Base-by-base conservation (phyloP, 2,797 vertebrate species). In the Knipowitschia caucasica region DNA sequence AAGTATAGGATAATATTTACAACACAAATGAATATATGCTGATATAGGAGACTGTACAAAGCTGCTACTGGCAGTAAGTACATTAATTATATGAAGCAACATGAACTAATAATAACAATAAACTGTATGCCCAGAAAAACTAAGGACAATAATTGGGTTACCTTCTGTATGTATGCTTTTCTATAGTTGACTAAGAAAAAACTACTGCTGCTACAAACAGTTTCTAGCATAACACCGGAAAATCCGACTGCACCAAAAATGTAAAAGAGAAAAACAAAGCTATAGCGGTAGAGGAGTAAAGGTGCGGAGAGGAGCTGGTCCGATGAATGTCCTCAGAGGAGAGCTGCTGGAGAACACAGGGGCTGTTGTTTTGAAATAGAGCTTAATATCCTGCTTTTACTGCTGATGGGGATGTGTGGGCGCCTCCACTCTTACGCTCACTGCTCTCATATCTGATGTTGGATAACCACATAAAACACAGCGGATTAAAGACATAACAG, bases 291-390 rank as follows among this genome's bases (percentile, higher is more conserved):
- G 56, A 60, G 23, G 38, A 31, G 45, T 52, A 45, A 25, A 54
- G 40, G 21, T 20, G 14, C 10, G 29, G 33, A 59, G 54, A 27
- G 72, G 49, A 50, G 60, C 64, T 29, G 50, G 39, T 53, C 64
- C 60, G 71, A 82, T 80, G 77, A 82, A 83, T 83, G 74, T 75
- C 60, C 70, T 79, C 66, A 67, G 45, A 69, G 69, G 66, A 77
- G 60, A 68, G 71, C 68, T 73, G 60, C 57, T 66, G 17, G 14
- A 70, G 71, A 78, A 73, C 77, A 77, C 65, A 71, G 78, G 67
- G 71, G 79, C 73, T 63, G 65, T 81, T 76, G 73, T 62, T 82
- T 79, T 82, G 79, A 87, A 82, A 85, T 80, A 83, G 62, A 78
- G 75, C 74, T 76, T 81, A 71, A 77, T 86, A 83, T 81, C 74